Evolutionary conservation across 92 coral and sea anemone genomes (phyloP).

Genomic region (Epizoanthus rinbou): DNA sequence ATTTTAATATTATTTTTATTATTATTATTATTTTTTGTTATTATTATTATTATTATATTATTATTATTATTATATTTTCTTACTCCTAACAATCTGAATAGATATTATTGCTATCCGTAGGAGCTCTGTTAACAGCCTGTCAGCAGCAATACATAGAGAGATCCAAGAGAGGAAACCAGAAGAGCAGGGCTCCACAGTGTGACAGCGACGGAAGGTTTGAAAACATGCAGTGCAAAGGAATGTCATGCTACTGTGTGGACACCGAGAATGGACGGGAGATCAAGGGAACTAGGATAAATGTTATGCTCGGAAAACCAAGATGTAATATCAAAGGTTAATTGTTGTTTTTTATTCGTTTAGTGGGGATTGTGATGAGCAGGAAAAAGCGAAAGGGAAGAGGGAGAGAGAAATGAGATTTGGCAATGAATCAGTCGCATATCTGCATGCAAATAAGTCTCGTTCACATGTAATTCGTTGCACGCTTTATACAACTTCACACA

Average conservation of each 20-base stretch:
- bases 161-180: constrained; percentile 41
- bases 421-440: no score
- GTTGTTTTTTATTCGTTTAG: not conserved
- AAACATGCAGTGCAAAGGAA: constrained; percentile 64
- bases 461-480: no score
- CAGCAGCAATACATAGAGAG: constrained; percentile 62
- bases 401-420: not conserved
- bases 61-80: no score
- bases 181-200: constrained; percentile 54
- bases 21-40: no score
- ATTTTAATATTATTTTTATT: no score
- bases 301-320: constrained; percentile 65
- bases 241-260: constrained; percentile 74
- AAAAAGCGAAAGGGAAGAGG: not conserved
- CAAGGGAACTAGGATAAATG: constrained; percentile 56
- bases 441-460: no score
- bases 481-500: no score
- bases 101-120: constrained; percentile 33
- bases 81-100: not conserved
- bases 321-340: constrained; percentile 61
- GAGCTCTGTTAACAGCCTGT: constrained; percentile 57
- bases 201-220: constrained; percentile 63
- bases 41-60: no score
- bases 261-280: constrained; percentile 57
- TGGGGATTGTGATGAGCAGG: not conserved